These are phyloP conservation scores for Stenodema calcarata DNA, from an alignment of 2,888 invertebrate genomes.

Conservation along the genomic window DNA sequence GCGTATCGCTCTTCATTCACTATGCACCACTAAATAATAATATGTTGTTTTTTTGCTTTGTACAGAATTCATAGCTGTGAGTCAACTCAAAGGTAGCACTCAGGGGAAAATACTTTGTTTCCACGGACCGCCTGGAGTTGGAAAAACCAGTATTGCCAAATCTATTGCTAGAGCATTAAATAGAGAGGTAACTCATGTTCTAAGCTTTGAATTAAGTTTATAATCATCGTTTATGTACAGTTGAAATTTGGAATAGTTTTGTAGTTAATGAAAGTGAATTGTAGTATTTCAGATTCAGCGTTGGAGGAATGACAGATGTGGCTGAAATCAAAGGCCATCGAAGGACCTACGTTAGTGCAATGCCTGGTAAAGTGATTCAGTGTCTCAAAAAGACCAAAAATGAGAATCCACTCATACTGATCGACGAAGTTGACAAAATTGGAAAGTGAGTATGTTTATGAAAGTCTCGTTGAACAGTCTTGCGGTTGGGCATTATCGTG, in stretches of 20 bases:
- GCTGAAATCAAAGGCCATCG: conserved; percentile 99
- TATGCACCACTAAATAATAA: too few species aligned
- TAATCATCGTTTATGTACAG: too few species aligned
- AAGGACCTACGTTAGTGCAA: conserved; percentile 98
- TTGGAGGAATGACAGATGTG: conserved; percentile 99
- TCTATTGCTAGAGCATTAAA: conserved; percentile 72
- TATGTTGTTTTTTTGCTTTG: too few species aligned
- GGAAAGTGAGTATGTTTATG: conserved; percentile 73
- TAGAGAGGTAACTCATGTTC: conserved; percentile 65
- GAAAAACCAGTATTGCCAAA: conserved; percentile 92
- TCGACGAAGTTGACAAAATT: conserved; percentile 97
- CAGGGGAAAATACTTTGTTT: conserved; percentile 99
- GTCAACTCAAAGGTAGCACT: conserved; percentile 89
- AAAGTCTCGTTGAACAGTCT: not conserved
- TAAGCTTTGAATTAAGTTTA: not conserved
- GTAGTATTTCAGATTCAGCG: conserved; percentile 97
- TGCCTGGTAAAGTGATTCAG: conserved; percentile 99
- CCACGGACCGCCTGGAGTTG: conserved; percentile 98
- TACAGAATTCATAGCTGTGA: conserved; percentile 96
- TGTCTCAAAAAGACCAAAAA: conserved; percentile 97
- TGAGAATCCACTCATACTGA: conserved; percentile 96
- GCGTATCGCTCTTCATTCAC: too few species aligned
- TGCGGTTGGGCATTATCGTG: not conserved
- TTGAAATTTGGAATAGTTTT: not conserved
- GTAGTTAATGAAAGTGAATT: not conserved